Conservation (phyloP, 2,113 vertebrate species). For the Ptychochromis oligacanthus region DNA sequence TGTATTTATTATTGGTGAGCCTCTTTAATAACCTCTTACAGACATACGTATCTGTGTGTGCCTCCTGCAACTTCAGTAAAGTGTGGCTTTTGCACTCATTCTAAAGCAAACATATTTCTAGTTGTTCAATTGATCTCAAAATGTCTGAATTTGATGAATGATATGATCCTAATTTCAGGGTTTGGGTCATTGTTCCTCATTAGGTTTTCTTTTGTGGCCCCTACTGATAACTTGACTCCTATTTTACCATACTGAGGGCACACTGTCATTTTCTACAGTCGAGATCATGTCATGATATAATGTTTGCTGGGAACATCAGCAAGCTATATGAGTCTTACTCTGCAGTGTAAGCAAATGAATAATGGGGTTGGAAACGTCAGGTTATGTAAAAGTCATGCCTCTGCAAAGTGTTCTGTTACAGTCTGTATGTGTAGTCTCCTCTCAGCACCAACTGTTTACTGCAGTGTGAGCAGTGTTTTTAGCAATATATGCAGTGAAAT, state of each 20-base stretch:
- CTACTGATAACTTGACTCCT: background rate
- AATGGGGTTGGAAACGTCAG: background rate
- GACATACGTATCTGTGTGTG: background rate
- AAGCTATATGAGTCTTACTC: background rate
- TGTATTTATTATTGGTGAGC: background rate
- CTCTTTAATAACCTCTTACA: background rate
- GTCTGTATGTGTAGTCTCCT: background rate
- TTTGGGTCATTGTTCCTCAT: background rate
- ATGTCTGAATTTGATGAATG: background rate
- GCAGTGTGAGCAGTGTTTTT: constrained; percentile 11
- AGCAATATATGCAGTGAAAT: background rate
- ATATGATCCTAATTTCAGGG: background rate
- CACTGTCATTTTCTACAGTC: background rate
- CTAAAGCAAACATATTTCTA: background rate
- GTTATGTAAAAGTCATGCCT: constrained; percentile 14
- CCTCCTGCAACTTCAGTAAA: background rate
- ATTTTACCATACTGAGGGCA: background rate
- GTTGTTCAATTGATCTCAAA: background rate
- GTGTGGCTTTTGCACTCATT: background rate
- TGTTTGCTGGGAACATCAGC: background rate
- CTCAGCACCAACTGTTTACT: constrained; percentile 4
- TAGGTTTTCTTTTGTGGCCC: background rate
- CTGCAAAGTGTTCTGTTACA: background rate
- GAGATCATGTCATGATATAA: background rate
- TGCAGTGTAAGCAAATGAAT: background rate